A percentile compares a stretch with the other conserved stretches of the same genome.
These are phyloP conservation scores for Myiothlypis chrysogaster DNA, from an alignment of 2,797 vertebrate genomes.

Conservation along the genomic window DNA sequence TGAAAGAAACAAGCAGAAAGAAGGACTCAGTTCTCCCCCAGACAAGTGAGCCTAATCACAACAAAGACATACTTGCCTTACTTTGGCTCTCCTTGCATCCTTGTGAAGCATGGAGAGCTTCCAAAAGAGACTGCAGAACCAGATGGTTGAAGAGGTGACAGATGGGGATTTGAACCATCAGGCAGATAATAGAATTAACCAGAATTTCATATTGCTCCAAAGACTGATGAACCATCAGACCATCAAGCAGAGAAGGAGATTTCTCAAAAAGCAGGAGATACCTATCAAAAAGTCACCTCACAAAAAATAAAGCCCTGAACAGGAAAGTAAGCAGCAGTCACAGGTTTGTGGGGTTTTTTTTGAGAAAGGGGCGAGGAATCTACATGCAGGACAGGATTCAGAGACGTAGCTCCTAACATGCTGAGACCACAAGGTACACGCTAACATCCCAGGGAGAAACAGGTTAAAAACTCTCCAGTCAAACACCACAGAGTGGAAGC, in stretches of 20 bases:
- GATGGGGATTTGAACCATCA: background rate
- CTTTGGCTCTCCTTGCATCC: background rate
- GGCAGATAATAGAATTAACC: background rate
- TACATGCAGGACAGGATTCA: background rate
- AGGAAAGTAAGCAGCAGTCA: background rate
- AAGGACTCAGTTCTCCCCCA: background rate
- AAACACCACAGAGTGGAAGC: background rate
- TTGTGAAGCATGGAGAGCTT: background rate
- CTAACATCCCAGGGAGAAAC: background rate
- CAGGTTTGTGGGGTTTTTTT: background rate
- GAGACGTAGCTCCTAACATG: background rate
- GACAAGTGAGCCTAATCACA: background rate
- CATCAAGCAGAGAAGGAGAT: background rate
- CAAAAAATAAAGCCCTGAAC: background rate
- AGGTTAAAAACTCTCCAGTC: background rate
- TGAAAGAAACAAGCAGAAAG: background rate
- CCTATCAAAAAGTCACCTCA: background rate
- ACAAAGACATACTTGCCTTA: background rate
- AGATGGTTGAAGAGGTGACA: conserved; percentile 32
- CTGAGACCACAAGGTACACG: background rate
- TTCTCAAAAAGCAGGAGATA: background rate
- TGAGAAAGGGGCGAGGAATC: background rate
- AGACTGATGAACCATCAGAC: background rate
- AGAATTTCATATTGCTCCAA: background rate
- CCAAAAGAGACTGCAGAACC: background rate